Conservation (phyloP, 2,888 invertebrate species). For the Helicoverpa assulta region DNA sequence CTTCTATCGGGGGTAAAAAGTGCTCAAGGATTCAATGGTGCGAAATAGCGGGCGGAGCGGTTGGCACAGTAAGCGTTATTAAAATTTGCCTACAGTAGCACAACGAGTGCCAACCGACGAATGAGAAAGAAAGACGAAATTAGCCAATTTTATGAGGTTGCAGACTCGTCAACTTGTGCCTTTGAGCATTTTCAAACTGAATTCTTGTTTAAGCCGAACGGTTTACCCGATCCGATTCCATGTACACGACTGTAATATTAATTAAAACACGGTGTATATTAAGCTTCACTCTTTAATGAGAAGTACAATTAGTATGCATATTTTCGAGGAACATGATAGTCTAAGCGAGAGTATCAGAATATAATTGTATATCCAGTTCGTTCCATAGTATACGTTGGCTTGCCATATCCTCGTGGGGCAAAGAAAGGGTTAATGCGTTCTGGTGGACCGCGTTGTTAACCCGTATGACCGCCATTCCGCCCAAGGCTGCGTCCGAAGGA, state of each 20-base stretch:
- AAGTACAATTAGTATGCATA: conserved; percentile 55
- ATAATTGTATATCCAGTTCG: conserved; percentile 58
- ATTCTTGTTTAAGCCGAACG: conserved; percentile 59
- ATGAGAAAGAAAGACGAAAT: conserved; percentile 80
- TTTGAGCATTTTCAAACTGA: conserved; percentile 63
- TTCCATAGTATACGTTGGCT: conserved; percentile 62
- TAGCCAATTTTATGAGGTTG: conserved; percentile 81
- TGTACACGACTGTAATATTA: conserved; percentile 52
- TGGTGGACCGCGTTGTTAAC: conserved; percentile 75
- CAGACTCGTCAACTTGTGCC: conserved; percentile 74
- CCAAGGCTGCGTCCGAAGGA: conserved; percentile 71
- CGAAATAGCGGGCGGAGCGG: conserved; percentile 76
- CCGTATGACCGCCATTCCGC: conserved; percentile 75
- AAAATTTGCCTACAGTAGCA: conserved; percentile 83
- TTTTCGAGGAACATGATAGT: conserved; percentile 49
- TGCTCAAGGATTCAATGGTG: conserved; percentile 81
- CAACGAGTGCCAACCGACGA: conserved; percentile 76
- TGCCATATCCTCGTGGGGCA: conserved; percentile 71
- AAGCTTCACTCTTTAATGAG: conserved; percentile 50
- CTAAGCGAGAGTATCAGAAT: conserved; percentile 52
- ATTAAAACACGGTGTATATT: conserved; percentile 52
- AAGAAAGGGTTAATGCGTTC: conserved; percentile 80
- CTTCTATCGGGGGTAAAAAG: conserved; percentile 75
- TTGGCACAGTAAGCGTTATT: conserved; percentile 83
- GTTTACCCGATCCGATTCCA: conserved; percentile 47